Conservation (phyloP, 2,888 invertebrate genomes). For the Hirudinaria manillensis region DNA sequence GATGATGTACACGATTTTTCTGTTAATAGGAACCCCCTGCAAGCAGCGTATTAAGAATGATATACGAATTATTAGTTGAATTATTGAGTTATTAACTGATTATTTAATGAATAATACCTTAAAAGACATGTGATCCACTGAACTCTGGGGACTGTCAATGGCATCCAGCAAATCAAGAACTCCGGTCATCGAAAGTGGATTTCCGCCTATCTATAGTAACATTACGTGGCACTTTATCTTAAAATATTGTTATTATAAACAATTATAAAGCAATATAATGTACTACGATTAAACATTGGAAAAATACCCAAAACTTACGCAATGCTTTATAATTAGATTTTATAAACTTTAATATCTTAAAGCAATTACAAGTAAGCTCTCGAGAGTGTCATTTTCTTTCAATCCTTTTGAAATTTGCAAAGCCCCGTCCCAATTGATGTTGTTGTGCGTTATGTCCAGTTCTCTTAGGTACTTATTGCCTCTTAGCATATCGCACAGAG, state of each 20-base stretch:
- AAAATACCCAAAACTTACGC: too few relatives aligned
- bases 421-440: conserved; percentile 52
- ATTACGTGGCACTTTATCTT: neutral
- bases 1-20: conserved; percentile 45
- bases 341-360: too few relatives aligned
- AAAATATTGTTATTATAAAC: neutral
- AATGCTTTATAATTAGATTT: too few relatives aligned
- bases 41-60: neutral
- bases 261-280: neutral
- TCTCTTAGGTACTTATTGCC: conserved; percentile 45
- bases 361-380: conserved; percentile 46
- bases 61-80: neutral
- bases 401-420: conserved; percentile 47
- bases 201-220: conserved; percentile 47
- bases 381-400: conserved; percentile 44
- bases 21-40: conserved; percentile 49
- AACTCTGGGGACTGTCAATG: conserved; percentile 41
- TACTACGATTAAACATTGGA: neutral
- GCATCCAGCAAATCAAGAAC: conserved; percentile 47
- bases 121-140: conserved; percentile 43
- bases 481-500: conserved; percentile 46
- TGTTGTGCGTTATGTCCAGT: conserved; percentile 48
- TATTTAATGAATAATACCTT: conserved; percentile 40
- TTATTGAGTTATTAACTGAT: neutral
- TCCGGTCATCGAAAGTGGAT: conserved; percentile 52